phyloP scores from a whole-genome alignment of 2,888 invertebrate genomes.

The Macroteleia sp. region DNA sequence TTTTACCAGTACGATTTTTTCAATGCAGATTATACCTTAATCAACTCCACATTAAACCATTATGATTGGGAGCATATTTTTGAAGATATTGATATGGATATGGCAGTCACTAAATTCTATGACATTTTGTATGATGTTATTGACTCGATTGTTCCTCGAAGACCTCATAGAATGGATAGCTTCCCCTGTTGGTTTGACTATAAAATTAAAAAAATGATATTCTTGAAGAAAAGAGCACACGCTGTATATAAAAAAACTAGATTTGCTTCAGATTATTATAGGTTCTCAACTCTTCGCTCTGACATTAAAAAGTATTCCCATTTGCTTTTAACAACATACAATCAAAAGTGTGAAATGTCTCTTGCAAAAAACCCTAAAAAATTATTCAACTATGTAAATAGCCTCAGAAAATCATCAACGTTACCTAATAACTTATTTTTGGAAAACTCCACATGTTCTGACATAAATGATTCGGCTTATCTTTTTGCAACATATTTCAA shows the following conservation, averaged over 20 bases:
- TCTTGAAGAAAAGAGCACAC: neutral
- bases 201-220: neutral
- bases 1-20: constrained; percentile 1
- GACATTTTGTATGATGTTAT: neutral
- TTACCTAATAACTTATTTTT: neutral
- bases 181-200: constrained; percentile 3
- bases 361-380: neutral
- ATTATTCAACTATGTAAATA: neutral
- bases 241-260: neutral
- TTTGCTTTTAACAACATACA: neutral
- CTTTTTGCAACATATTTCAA: neutral
- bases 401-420: neutral
- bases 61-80: neutral
- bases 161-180: neutral
- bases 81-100: neutral
- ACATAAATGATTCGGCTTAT: no score
- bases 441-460: neutral
- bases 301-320: neutral
- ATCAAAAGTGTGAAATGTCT: neutral
- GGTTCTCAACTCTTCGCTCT: neutral
- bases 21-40: neutral
- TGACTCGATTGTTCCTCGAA: neutral
- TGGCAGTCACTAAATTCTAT: neutral
- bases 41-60: neutral
- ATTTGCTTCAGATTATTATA: neutral